phyloP scores from a whole-genome alignment of 2,113 vertebrate genomes.

The Crotalus horridus region DNA sequence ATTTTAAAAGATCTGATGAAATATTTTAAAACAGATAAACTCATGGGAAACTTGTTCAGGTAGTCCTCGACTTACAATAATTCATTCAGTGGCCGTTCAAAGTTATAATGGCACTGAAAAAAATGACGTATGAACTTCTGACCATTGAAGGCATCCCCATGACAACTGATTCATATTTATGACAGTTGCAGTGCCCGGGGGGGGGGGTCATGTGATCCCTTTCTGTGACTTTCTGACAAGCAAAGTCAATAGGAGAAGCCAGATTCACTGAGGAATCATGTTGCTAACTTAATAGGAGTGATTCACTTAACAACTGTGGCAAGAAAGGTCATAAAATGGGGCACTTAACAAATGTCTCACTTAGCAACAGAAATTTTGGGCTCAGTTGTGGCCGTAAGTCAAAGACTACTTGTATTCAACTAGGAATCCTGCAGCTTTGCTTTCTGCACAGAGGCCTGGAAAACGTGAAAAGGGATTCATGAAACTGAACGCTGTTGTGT shows the following conservation, averaged over 20 bases:
- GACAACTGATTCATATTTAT: neutral
- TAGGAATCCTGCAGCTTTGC: neutral
- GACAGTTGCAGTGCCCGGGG: neutral
- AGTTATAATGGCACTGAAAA: neutral
- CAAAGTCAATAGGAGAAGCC: neutral
- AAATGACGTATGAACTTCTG: neutral
- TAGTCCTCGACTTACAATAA: neutral
- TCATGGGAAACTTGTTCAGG: neutral
- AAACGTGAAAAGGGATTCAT: neutral
- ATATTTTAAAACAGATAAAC: neutral
- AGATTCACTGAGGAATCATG: neutral
- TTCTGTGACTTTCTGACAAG: neutral
- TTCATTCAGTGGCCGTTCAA: neutral
- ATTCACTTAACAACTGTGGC: neutral
- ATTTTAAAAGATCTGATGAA: neutral
- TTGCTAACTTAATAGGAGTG: neutral
- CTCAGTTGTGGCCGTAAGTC: neutral
- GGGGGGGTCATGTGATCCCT: neutral
- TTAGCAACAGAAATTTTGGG: neutral
- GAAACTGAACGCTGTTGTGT: neutral
- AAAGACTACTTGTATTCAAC: neutral
- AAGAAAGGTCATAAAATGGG: neutral
- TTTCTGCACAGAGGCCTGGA: neutral
- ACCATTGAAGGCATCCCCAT: neutral
- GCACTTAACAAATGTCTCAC: neutral